phyloP scores from a whole-genome alignment of 2,113 vertebrate species.

The Sinosuthora webbiana region DNA sequence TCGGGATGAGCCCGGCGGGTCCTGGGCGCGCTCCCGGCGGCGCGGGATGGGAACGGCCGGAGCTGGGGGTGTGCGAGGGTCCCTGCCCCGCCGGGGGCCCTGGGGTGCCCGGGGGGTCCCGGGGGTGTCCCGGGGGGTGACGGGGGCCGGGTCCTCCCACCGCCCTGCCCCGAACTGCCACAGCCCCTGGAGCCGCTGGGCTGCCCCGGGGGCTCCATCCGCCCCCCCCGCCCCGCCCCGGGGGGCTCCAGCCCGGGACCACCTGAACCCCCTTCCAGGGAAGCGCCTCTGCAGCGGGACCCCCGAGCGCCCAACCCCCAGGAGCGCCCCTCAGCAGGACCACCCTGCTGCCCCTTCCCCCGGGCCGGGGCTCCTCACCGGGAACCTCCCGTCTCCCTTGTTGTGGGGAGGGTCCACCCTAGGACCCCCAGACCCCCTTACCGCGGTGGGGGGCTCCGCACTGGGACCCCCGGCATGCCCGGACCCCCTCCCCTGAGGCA shows the following conservation, averaged over 20 bases:
- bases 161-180: fast-evolving
- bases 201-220: neutral
- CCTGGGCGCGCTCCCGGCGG: neutral
- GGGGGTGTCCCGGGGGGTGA: fast-evolving
- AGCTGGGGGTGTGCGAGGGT: neutral
- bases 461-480: neutral
- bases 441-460: fast-evolving
- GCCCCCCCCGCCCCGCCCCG: fast-evolving
- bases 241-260: neutral
- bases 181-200: neutral
- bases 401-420: fast-evolving
- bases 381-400: neutral
- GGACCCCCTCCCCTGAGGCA: neutral
- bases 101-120: neutral
- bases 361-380: neutral
- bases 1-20: neutral
- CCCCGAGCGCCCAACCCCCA: too few species aligned
- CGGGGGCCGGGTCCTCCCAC: neutral
- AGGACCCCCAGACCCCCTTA: neutral
- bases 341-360: neutral
- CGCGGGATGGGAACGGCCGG: neutral
- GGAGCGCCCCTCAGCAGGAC: neutral
- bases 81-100: neutral
- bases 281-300: neutral
- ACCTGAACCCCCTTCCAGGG: fast-evolving